These are phyloP conservation scores for Hydrolagus colliei DNA, from an alignment of 2,797 vertebrate species.

Conservation along the genomic window DNA sequence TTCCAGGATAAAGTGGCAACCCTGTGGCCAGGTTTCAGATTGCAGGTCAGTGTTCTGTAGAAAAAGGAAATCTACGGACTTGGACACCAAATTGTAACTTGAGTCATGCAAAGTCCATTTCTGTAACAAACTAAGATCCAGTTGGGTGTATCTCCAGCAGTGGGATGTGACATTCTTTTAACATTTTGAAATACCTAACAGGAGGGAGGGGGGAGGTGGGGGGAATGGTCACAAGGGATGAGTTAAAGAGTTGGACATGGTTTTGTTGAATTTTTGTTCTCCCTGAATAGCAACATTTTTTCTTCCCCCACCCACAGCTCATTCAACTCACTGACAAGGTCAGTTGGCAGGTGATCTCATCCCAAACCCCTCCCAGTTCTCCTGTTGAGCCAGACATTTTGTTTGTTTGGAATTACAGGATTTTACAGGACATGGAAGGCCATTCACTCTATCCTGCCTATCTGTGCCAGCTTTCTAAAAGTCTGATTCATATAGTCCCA, in stretches of 20 bases:
- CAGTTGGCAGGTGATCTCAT: neutral
- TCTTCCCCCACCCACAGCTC: neutral
- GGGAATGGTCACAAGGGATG: neutral
- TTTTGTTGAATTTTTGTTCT: neutral
- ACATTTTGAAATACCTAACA: constrained; percentile 1
- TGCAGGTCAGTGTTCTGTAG: constrained; percentile 15
- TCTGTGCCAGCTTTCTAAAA: too few species aligned
- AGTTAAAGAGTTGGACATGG: neutral
- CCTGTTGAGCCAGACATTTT: neutral
- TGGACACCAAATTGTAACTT: constrained; percentile 11
- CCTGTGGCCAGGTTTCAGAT: neutral
- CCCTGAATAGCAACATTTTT: neutral
- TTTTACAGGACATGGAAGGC: too few species aligned
- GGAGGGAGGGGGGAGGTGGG: neutral
- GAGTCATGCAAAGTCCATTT: constrained; percentile 22
- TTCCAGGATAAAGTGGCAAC: neutral
- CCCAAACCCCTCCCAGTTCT: neutral
- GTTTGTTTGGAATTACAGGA: too few species aligned
- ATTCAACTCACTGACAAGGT: too few species aligned
- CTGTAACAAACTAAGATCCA: neutral
- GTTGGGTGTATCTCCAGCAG: neutral
- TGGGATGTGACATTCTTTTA: neutral
- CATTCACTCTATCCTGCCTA: neutral
- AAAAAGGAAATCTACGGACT: neutral
- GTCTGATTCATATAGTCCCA: too few species aligned